These are phyloP conservation scores for Lucinisca nassula DNA, from an alignment of 2,888 invertebrate species.

Conservation along the genomic window DNA sequence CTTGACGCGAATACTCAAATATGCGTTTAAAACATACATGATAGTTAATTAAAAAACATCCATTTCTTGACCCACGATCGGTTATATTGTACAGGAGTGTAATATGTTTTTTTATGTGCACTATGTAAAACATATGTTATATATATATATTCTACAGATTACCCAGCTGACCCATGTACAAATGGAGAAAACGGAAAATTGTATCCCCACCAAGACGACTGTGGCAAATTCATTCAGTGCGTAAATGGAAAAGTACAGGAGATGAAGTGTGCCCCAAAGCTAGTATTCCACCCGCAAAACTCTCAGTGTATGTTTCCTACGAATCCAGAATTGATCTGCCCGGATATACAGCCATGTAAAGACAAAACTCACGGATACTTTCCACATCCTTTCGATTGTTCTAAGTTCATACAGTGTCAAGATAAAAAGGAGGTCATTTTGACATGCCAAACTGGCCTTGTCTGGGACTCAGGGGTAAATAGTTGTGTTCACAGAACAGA, in stretches of 20 bases:
- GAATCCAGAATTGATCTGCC: slow-evolving; percentile 72
- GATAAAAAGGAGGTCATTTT: slow-evolving; percentile 69
- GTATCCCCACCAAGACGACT: slow-evolving; percentile 72
- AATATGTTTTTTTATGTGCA: too few species aligned
- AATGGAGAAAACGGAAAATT: slow-evolving; percentile 58
- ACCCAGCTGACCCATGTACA: slow-evolving; percentile 68
- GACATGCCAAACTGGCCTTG: slow-evolving; percentile 68
- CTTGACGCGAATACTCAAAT: too few species aligned
- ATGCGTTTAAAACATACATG: too few species aligned
- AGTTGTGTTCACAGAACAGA: slow-evolving; percentile 70
- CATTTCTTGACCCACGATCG: too few species aligned
- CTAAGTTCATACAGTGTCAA: slow-evolving; percentile 79
- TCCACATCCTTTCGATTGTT: slow-evolving; percentile 78
- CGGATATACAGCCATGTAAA: slow-evolving; percentile 75
- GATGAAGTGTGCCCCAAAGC: slow-evolving; percentile 69
- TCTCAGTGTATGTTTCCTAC: slow-evolving; percentile 71
- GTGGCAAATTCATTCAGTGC: slow-evolving; percentile 75
- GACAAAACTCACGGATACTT: slow-evolving; percentile 75
- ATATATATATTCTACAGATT: slow-evolving; percentile 63
- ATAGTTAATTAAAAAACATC: too few species aligned
- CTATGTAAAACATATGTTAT: too few species aligned
- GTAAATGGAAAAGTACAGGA: slow-evolving; percentile 65
- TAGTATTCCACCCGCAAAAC: slow-evolving; percentile 73
- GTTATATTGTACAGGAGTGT: too few species aligned
- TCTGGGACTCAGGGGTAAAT: slow-evolving; percentile 75